These are phyloP conservation scores for Takifugu bimaculatus DNA, from an alignment of 2,113 vertebrate species.

Conservation along the genomic window DNA sequence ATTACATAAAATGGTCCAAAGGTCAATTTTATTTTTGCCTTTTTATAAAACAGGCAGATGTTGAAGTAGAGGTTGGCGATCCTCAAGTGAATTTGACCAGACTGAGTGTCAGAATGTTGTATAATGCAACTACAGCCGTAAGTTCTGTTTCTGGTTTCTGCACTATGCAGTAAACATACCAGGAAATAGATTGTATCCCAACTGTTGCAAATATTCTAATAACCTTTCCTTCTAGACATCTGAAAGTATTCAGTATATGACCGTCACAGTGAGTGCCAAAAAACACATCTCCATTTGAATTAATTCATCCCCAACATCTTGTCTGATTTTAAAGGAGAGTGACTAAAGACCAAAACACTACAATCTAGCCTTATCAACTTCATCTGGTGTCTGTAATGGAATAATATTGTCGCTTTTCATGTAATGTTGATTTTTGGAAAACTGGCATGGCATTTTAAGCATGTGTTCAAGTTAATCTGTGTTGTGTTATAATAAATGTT, in stretches of 20 bases:
- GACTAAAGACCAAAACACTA: constrained; percentile 48
- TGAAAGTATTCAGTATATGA: constrained; percentile 16
- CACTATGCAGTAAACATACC: constrained; percentile 19
- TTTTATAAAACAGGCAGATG: too few species aligned
- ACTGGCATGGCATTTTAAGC: constrained; percentile 44
- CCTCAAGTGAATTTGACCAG: too few species aligned
- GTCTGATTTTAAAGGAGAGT: constrained; percentile 31
- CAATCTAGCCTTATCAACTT: constrained; percentile 47
- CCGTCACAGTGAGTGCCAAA: constrained; percentile 9
- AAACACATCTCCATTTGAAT: not conserved
- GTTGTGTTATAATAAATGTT: constrained; percentile 63
- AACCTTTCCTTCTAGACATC: not conserved
- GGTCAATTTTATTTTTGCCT: too few species aligned
- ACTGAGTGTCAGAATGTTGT: too few species aligned
- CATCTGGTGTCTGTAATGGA: constrained; percentile 23
- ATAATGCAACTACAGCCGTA: too few species aligned
- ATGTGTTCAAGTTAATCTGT: constrained; percentile 51
- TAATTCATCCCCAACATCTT: not conserved
- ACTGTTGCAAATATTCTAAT: not conserved
- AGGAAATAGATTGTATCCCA: constrained; percentile 2
- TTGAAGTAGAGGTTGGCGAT: too few species aligned
- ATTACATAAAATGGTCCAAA: not conserved
- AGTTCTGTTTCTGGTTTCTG: not conserved
- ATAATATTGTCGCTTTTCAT: constrained; percentile 28
- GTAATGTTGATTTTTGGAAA: constrained; percentile 26